Evolutionary conservation across 37 sponge, comb jelly and placozoan genomes (phyloP).

Genomic region (Geodia barretti): DNA sequence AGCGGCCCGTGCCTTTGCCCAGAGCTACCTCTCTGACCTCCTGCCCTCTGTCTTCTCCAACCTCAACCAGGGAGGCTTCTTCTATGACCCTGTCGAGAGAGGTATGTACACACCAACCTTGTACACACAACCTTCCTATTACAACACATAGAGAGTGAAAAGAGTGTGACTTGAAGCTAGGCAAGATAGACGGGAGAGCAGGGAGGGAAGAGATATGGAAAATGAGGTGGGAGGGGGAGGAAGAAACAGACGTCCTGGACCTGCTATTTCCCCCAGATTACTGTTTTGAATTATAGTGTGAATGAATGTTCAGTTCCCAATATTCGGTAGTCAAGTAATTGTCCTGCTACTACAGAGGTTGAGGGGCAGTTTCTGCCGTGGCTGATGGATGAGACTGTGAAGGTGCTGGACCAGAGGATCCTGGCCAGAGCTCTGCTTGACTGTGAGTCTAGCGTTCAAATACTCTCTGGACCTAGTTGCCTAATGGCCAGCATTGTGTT

Average conservation of each 20-base stretch:
- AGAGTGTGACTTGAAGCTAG: conserved; percentile 8
- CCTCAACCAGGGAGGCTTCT: conserved; percentile 88
- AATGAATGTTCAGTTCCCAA: neutral
- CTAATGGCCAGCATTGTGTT: too few species aligned
- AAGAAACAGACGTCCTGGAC: too few species aligned
- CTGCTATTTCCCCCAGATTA: too few species aligned
- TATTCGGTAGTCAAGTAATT: neutral
- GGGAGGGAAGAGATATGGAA: neutral
- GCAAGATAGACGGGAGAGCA: too few species aligned
- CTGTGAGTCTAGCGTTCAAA: conserved; percentile 37
- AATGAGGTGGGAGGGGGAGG: too few species aligned
- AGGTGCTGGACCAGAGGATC: conserved; percentile 63
- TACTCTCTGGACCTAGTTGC: neutral
- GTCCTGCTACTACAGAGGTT: conserved; percentile 59
- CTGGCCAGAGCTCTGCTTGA: conserved; percentile 80
- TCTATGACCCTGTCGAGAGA: conserved; percentile 93
- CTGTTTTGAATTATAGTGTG: neutral
- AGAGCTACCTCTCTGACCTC: conserved; percentile 93
- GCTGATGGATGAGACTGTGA: conserved; percentile 80
- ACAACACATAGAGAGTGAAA: neutral
- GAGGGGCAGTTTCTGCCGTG: conserved; percentile 87
- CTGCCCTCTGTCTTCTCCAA: conserved; percentile 95
- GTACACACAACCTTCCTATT: neutral
- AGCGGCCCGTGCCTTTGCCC: conserved; percentile 97
- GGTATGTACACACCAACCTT: conserved; percentile 30